Evolutionary conservation across 2,888 invertebrate species (phyloP).

Genomic region (Orchesella flavescens): DNA sequence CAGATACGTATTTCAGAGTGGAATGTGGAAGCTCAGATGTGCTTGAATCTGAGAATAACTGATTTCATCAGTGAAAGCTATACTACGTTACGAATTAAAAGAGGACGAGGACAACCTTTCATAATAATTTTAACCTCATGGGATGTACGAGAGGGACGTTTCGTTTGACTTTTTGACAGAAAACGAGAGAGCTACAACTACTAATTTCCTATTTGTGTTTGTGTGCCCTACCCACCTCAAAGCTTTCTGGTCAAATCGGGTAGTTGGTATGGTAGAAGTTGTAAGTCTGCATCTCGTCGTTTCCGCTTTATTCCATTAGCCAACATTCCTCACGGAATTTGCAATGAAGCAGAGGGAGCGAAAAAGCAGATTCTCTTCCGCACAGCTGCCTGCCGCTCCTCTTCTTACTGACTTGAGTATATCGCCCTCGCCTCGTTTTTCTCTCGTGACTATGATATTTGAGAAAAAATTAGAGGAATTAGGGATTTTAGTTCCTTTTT

Average conservation of each 20-base stretch:
- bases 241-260: not conserved
- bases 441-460: too few species aligned
- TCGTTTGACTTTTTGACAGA: not conserved
- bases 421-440: too few species aligned
- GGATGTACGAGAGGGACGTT: too few species aligned
- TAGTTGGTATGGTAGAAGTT: not conserved
- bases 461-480: too few species aligned
- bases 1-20: too few species aligned
- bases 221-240: not conserved
- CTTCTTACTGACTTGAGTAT: too few species aligned
- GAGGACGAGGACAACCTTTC: not conserved
- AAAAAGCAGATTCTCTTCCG: not conserved
- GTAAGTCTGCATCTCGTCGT: conserved; percentile 9
- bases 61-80: too few species aligned
- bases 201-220: not conserved
- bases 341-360: not conserved
- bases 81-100: not conserved
- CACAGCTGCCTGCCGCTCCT: too few species aligned
- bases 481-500: too few species aligned
- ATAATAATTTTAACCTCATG: too few species aligned
- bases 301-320: conserved; percentile 24
- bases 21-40: too few species aligned
- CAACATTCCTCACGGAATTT: conserved; percentile 9
- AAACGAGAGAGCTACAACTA: not conserved
- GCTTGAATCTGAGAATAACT: too few species aligned